A percentile compares a stretch with the other conserved stretches of the same genome.
Evolutionary conservation across 1,140 invertebrate species (phyloP).

Genomic region (Arion vulgaris): DNA sequence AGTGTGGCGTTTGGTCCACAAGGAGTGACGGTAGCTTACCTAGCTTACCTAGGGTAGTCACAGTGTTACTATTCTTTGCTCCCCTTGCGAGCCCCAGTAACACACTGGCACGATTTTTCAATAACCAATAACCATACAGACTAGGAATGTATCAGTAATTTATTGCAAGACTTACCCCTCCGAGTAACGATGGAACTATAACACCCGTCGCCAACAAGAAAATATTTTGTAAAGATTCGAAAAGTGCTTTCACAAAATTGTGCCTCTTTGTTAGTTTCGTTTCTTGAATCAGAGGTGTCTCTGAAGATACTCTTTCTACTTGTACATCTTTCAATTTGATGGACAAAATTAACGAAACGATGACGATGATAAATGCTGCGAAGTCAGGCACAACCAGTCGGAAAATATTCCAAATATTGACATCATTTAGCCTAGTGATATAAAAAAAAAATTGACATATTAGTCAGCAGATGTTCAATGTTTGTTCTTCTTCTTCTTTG

Average conservation of each 20-base stretch:
- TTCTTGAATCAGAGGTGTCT: not conserved
- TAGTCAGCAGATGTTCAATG: no score
- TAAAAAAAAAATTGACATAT: no score
- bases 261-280: not conserved
- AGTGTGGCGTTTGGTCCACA: no score
- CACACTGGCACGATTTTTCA: not conserved
- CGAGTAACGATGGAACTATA: not conserved
- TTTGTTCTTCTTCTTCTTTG: no score
- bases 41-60: no score
- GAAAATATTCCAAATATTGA: slow-evolving; percentile 77
- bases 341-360: not conserved
- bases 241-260: not conserved
- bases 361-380: slow-evolving; percentile 46
- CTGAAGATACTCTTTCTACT: not conserved
- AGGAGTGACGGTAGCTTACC: no score
- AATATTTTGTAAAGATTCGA: not conserved
- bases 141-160: no score
- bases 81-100: no score
- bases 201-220: not conserved
- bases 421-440: slow-evolving; percentile 44
- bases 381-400: slow-evolving; percentile 73
- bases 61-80: no score
- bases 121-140: no score
- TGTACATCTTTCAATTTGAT: not conserved
- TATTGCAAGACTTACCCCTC: slow-evolving; percentile 12